These are phyloP conservation scores for Philaethria dido DNA, from an alignment of 2,888 invertebrate species.

Conservation along the genomic window DNA sequence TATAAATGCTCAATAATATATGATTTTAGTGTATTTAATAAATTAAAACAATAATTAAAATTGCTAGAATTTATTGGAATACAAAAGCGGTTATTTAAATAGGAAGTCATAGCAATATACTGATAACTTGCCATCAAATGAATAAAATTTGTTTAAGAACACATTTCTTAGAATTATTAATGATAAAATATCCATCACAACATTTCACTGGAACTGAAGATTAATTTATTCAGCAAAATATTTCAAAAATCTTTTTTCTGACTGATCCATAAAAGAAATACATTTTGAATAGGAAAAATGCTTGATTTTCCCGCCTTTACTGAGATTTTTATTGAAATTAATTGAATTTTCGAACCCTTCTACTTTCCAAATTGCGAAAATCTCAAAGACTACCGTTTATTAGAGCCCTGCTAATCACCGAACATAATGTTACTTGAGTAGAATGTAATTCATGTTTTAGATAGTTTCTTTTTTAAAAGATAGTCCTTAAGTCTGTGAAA, in stretches of 20 bases:
- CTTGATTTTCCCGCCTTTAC: not conserved
- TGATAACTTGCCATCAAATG: too few species aligned
- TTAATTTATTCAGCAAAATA: not conserved
- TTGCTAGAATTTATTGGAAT: too few species aligned
- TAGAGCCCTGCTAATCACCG: slow-evolving; percentile 10
- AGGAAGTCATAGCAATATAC: too few species aligned
- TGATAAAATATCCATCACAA: too few species aligned
- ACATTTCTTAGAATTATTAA: too few species aligned
- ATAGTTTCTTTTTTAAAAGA: slow-evolving; percentile 1
- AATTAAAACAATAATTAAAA: too few species aligned
- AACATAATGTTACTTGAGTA: not conserved
- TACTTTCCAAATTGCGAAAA: not conserved
- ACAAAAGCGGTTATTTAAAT: too few species aligned
- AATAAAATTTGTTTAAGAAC: too few species aligned
- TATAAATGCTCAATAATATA: too few species aligned
- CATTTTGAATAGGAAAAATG: not conserved
- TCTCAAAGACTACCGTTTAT: slow-evolving; percentile 8
- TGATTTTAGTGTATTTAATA: too few species aligned
- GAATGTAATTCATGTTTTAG: slow-evolving; percentile 1
- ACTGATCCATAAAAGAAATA: not conserved
- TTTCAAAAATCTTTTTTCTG: not conserved
- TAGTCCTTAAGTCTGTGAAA: not conserved
- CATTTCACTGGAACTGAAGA: not conserved
- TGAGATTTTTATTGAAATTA: slow-evolving; percentile 4
- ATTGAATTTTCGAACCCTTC: slow-evolving; percentile 14